Conservation (phyloP, 92 coral and sea anemone genomes). For the Zoanthus sansibaricus region DNA sequence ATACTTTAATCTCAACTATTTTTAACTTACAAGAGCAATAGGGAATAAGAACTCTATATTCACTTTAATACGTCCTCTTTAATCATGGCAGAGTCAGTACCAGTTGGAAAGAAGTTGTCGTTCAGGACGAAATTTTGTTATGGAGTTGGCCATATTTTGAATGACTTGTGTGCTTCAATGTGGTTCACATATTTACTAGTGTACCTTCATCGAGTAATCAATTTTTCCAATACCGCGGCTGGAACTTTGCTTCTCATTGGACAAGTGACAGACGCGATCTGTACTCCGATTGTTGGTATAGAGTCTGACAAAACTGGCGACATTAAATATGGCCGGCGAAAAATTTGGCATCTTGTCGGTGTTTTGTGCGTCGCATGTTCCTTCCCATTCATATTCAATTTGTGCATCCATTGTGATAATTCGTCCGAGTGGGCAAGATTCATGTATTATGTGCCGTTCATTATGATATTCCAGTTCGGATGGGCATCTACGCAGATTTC, state of each 20-base stretch:
- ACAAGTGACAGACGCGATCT: constrained; percentile 92
- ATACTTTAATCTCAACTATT: not conserved
- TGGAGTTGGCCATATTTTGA: constrained; percentile 92
- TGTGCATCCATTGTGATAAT: constrained; percentile 78
- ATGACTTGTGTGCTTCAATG: constrained; percentile 96
- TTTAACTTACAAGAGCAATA: not conserved
- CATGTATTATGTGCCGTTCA: constrained; percentile 86
- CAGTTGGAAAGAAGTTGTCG: constrained; percentile 49
- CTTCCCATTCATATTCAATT: constrained; percentile 92
- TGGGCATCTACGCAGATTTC: constrained; percentile 99
- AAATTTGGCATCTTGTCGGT: constrained; percentile 96
- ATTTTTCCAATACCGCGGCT: constrained; percentile 78
- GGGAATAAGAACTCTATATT: not conserved
- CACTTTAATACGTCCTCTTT: too few species aligned
- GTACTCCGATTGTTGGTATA: constrained; percentile 93
- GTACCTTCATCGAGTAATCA: constrained; percentile 86
- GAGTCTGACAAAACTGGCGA: constrained; percentile 87
- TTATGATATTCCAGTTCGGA: constrained; percentile 93
- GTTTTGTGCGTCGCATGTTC: constrained; percentile 73
- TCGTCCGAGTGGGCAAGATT: constrained; percentile 79
- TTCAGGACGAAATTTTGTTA: constrained; percentile 83
- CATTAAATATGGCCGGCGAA: constrained; percentile 84
- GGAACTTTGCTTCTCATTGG: constrained; percentile 88
- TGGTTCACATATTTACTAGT: constrained; percentile 95
- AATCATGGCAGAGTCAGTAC: constrained; percentile 5